These are phyloP conservation scores for Cydia amplana DNA, from an alignment of 1,140 invertebrate genomes.

Conservation along the genomic window DNA sequence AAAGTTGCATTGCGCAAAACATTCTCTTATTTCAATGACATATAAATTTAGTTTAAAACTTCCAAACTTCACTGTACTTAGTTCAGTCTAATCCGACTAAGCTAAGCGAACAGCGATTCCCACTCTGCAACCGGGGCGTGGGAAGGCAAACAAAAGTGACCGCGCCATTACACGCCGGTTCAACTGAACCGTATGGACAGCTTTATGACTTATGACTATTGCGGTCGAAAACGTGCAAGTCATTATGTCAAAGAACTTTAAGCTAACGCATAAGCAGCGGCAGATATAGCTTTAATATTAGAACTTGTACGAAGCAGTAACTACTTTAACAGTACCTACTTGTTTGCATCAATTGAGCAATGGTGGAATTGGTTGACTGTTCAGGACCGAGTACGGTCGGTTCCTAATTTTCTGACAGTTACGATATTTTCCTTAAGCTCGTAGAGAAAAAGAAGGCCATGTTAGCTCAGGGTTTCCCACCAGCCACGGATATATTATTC, in stretches of 20 bases:
- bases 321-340: no score
- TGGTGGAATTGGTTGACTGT: no score
- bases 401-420: no score
- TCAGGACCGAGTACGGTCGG: no score
- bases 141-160: conserved; percentile 9
- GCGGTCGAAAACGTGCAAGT: conserved; percentile 3
- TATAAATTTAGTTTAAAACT: neutral
- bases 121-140: conserved; percentile 11
- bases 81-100: neutral
- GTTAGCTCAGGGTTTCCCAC: no score
- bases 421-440: no score
- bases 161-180: neutral
- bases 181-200: neutral
- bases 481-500: no score
- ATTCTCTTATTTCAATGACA: neutral
- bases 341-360: no score
- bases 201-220: conserved; percentile 7
- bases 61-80: neutral
- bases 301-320: no score
- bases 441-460: no score
- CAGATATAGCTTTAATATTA: neutral
- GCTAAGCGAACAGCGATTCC: neutral
- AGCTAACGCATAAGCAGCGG: neutral
- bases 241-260: conserved; percentile 8
- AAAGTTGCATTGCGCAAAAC: no score